Evolutionary conservation across 2,113 vertebrate species (phyloP), one percentile per base, ranked within the genome.

Genomic region (Leptodactylus fuscus): DNA sequence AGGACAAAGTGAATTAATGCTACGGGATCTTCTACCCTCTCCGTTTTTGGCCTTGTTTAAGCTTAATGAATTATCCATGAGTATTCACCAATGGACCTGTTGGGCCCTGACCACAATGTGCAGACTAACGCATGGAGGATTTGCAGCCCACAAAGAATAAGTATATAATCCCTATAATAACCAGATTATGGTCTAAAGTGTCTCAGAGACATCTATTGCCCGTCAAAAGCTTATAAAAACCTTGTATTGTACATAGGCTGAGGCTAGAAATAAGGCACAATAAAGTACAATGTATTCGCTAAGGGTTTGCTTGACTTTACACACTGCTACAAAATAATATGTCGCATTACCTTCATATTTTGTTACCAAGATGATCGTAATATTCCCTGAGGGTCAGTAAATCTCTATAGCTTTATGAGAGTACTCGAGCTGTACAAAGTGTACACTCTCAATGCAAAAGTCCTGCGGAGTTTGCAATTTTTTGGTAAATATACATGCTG

Each of bases 301-400:
- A 58, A 58, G 76, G 76, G 53, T 41, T 41, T 62, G n/a, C 36
- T 36, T 60, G 77, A 24, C 53, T 58, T 44, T 34, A 80, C 55
- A 60, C 36, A 18, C 34, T 62, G 53, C 34, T 60, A 80, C 53
- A 58, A 58, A 80, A 44, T 62, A 80, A 51, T 79, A 58, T 38
- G 77, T 44, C 13, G 8, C 62, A 58, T 80, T 80, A 62, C 58
- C 55, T 80, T 80, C 55, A 80, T 44, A 80, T 80, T 62, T 62
- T 60, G 53, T 80, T 62, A 62, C 36, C 53, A 62, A 80, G 77
- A 55, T 78, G 75, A 80, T 60, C 53, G 16, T 27, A 62, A 58
- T 80, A 80, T 60, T 80, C 77, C 77, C 77, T 44, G 77, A 44
- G n/a, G 77, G 53, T 80, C 55, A 60, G 36, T 79, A 79, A 79